A percentile compares a stretch with the other conserved stretches of the same genome.
phyloP scores from a whole-genome alignment of 1,140 invertebrate genomes.

The Drosophila ercepeae region DNA sequence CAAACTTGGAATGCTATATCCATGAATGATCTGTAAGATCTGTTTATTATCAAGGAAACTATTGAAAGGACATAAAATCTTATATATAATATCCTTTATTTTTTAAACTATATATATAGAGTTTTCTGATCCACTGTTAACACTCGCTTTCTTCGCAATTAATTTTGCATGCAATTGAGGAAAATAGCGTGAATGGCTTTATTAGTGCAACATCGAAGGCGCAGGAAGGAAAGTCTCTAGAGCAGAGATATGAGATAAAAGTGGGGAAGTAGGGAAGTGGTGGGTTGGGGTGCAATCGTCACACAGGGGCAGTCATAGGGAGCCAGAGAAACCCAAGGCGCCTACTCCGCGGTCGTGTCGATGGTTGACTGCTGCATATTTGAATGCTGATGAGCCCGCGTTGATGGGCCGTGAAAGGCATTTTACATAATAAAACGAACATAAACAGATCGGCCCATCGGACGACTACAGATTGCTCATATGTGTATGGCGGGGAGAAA shows the following conservation, averaged over 20 bases:
- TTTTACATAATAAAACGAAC: constrained; percentile 76
- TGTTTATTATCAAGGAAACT: no score
- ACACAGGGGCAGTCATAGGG: background rate
- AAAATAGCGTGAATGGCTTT: constrained; percentile 54
- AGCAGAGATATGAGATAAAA: constrained; percentile 5
- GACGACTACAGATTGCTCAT: constrained; percentile 42
- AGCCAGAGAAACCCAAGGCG: background rate
- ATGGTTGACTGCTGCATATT: constrained; percentile 74
- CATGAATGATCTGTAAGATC: no score
- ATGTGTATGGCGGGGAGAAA: constrained; percentile 33
- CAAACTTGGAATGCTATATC: no score
- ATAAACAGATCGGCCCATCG: constrained; percentile 50
- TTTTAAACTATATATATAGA: background rate
- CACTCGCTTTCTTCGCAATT: constrained; percentile 40
- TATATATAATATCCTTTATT: no score
- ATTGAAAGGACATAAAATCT: no score
- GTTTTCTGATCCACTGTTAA: constrained; percentile 36
- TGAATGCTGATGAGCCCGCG: constrained; percentile 67
- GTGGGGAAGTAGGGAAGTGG: background rate
- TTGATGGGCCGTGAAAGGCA: constrained; percentile 70
- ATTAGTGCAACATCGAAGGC: constrained; percentile 42
- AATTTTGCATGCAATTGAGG: constrained; percentile 39
- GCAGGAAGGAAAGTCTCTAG: background rate
- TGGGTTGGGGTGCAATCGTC: background rate
- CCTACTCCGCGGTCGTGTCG: constrained; percentile 21